phyloP scores from a whole-genome alignment of 2,888 invertebrate species.

The Harpalus rufipes region DNA sequence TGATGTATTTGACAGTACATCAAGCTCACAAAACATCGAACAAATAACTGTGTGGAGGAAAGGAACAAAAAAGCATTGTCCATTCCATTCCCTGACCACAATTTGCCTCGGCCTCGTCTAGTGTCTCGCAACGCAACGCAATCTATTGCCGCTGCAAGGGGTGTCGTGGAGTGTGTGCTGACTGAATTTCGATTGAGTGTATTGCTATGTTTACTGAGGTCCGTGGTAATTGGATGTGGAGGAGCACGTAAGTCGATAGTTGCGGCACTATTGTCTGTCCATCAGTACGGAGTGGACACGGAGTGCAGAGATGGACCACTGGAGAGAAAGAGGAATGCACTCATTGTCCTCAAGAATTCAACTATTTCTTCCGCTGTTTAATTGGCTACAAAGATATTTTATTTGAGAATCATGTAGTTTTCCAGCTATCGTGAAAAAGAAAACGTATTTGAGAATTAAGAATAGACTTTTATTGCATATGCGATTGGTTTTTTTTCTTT shows the following conservation, averaged over 20 bases:
- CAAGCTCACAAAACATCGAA: constrained; percentile 18
- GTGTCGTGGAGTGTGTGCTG: constrained; percentile 40
- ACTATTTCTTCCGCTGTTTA: background rate
- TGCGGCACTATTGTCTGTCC: constrained; percentile 59
- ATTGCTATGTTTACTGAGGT: constrained; percentile 62
- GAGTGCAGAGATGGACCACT: background rate
- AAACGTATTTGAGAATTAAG: no score
- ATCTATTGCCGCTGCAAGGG: constrained; percentile 25
- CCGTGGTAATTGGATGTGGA: constrained; percentile 64
- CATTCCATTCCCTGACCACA: constrained; percentile 24
- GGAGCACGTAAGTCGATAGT: constrained; percentile 65
- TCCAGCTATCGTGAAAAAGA: no score
- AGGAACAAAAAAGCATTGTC: constrained; percentile 37
- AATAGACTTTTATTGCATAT: no score
- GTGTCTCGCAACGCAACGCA: background rate
- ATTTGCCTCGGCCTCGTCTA: constrained; percentile 17
- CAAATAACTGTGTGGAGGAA: constrained; percentile 9
- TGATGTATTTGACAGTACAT: constrained; percentile 7
- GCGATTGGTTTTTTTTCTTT: no score
- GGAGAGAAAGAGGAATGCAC: background rate
- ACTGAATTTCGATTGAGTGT: constrained; percentile 62
- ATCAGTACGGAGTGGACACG: constrained; percentile 35
- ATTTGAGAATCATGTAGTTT: no score
- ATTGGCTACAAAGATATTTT: background rate
- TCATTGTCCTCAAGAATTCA: background rate